Conservation (phyloP, 2,888 invertebrate genomes). For the Girardia tigrina region DNA sequence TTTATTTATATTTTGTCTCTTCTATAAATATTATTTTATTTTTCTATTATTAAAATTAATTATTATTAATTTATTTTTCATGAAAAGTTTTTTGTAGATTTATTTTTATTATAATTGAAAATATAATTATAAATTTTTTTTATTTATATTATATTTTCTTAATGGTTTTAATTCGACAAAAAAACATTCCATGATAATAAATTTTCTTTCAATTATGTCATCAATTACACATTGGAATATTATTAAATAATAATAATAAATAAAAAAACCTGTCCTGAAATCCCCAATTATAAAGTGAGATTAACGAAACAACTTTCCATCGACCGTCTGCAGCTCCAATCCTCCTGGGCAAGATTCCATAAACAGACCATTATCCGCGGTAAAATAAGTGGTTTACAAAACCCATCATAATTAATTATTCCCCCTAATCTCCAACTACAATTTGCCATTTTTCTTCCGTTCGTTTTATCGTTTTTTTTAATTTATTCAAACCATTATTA, state of each 20-base stretch:
- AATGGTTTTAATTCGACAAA: too few relatives aligned
- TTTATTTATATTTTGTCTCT: too few relatives aligned
- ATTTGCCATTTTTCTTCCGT: conserved; percentile 9
- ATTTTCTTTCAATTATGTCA: background rate
- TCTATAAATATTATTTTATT: too few relatives aligned
- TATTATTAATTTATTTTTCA: too few relatives aligned
- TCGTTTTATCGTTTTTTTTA: background rate
- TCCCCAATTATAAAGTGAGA: background rate
- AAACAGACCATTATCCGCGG: conserved; percentile 8
- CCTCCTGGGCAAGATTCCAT: conserved; percentile 23
- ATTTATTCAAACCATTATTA: background rate
- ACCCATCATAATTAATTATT: background rate
- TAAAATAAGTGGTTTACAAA: background rate
- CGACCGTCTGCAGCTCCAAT: background rate
- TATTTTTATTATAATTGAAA: too few relatives aligned
- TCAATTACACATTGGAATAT: background rate
- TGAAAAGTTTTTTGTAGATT: too few relatives aligned
- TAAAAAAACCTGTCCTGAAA: background rate
- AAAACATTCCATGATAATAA: too few relatives aligned
- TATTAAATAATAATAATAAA: background rate
- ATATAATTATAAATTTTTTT: too few relatives aligned
- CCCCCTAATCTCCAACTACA: conserved; percentile 9
- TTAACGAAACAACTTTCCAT: background rate
- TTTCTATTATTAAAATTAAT: too few relatives aligned
- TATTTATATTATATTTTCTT: too few relatives aligned